Base-by-base conservation (phyloP, 1,140 invertebrate species). In the Stegodyphus dumicola region DNA sequence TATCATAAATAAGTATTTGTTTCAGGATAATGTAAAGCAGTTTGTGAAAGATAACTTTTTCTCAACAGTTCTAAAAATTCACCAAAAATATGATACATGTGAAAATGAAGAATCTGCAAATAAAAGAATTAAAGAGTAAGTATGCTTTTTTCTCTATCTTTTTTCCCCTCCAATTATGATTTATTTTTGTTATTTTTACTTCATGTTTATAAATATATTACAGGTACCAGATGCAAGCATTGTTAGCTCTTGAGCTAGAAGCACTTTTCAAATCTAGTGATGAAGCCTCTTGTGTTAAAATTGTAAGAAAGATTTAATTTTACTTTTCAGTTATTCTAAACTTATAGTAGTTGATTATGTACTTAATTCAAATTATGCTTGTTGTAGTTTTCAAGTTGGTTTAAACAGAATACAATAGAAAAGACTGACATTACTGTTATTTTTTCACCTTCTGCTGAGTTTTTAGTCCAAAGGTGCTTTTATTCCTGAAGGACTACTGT, bases 161-260 rank as follows among this genome's bases (percentile, higher is more conserved):
- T 49, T 48, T 48, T 71, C 3, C 4, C 5, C 1, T 48, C 5
- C 1, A 60, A 60, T 60, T 60, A 71, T 9, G 9, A 49, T n/a
- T 71, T n/a, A 71, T 10, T 11, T 52, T 51, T 11, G 15, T 6
- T 56, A 54, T 56, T 13, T 56, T 52, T 56, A 56, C 6, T 17
- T 75, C 17, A 51, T 51, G 6, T 65, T n/a, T 71, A 71, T 33
- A n/a, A 67, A 17, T 67, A 18, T 75, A 0, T 75, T 75, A 11
- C 13, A 83, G 80, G 10, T 83, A 71, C 18, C 71, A 83, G 48
- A 10, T 83, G 5, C 80, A 83, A 75, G 54, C 52, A 33, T 15
- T 53, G 17, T 53, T 83, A 53, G n/a, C n/a, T n/a, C 64, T 83
- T 75, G 80, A 83, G 75, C 65, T 83, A 56, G 80, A 83, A 83